Percentiles rank a stretch among this genome's conserved stretches.
These are phyloP conservation scores for Ictalurus punctatus DNA, from an alignment of 2,113 vertebrate genomes.

Conservation along the genomic window DNA sequence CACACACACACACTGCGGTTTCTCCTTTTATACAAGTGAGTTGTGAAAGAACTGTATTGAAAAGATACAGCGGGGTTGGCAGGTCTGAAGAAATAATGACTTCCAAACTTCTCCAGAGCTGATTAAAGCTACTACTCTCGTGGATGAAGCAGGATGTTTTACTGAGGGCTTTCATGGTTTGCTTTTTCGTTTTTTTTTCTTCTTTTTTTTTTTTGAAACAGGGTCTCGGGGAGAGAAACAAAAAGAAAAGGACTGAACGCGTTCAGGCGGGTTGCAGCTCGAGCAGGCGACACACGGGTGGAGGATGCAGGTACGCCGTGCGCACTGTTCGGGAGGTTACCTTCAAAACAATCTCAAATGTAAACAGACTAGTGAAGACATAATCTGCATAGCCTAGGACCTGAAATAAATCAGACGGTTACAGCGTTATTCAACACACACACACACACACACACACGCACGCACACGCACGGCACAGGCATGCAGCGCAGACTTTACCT, in stretches of 20 bases:
- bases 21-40: neutral
- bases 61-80: neutral
- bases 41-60: neutral
- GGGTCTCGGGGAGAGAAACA: conserved; percentile 72
- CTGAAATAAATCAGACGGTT: conserved; percentile 93
- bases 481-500: conserved; percentile 86
- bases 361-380: conserved; percentile 99
- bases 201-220: conserved; percentile 63
- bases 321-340: conserved; percentile 84
- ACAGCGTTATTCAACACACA: conserved; percentile 81
- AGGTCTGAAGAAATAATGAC: conserved; percentile 1
- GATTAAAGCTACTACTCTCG: conserved; percentile 61
- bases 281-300: conserved; percentile 83
- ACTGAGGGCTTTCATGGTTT: conserved; percentile 52
- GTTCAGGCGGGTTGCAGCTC: conserved; percentile 84
- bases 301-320: conserved; percentile 82
- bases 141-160: conserved; percentile 21
- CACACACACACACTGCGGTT: neutral
- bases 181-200: conserved; percentile 46
- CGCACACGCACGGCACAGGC: conserved; percentile 67
- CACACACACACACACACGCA: conserved; percentile 66
- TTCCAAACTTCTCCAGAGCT: conserved; percentile 62
- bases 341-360: conserved; percentile 99
- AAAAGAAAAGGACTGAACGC: conserved; percentile 72
- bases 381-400: conserved; percentile 99